A percentile compares a stretch with the other conserved stretches of the same genome.
phyloP scores from a whole-genome alignment of 2,797 vertebrate species.

The Platyrinchus mystaceus region DNA sequence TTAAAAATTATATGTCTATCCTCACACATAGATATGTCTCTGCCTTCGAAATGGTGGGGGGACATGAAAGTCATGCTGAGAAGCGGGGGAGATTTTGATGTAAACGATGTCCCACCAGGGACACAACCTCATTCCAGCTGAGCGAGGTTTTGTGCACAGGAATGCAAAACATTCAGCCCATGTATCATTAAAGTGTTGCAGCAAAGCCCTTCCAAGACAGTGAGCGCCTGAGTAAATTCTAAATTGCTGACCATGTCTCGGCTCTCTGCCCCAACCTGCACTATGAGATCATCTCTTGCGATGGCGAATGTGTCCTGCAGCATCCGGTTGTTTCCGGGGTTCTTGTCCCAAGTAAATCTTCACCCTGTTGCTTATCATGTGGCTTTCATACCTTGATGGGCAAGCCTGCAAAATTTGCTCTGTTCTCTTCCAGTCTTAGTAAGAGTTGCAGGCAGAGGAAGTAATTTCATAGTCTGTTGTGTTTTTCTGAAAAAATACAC shows the following conservation, averaged over 20 bases:
- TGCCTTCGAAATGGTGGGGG: constrained; percentile 17
- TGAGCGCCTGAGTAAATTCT: neutral
- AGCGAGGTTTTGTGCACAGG: constrained; percentile 1
- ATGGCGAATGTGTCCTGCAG: neutral
- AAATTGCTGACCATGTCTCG: neutral
- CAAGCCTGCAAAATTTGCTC: neutral
- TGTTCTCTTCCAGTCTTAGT: neutral
- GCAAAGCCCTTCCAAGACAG: neutral
- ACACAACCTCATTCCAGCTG: constrained; percentile 46
- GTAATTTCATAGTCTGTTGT: neutral
- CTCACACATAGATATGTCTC: neutral
- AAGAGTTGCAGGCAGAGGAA: neutral
- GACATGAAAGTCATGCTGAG: constrained; percentile 50
- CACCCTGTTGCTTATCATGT: neutral
- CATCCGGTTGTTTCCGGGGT: neutral
- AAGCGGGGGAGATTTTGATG: constrained; percentile 28
- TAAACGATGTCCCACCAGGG: constrained; percentile 39
- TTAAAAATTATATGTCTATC: neutral
- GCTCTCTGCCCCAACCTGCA: neutral
- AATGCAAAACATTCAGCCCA: neutral
- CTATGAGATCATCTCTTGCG: accelerated
- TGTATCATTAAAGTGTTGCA: neutral
- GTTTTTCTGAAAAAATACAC: neutral
- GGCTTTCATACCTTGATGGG: neutral
- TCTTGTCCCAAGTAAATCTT: neutral